Percentiles rank a stretch among this genome's conserved stretches.
phyloP scores from a whole-genome alignment of 2,113 vertebrate species.

The Corynorhinus townsendii region DNA sequence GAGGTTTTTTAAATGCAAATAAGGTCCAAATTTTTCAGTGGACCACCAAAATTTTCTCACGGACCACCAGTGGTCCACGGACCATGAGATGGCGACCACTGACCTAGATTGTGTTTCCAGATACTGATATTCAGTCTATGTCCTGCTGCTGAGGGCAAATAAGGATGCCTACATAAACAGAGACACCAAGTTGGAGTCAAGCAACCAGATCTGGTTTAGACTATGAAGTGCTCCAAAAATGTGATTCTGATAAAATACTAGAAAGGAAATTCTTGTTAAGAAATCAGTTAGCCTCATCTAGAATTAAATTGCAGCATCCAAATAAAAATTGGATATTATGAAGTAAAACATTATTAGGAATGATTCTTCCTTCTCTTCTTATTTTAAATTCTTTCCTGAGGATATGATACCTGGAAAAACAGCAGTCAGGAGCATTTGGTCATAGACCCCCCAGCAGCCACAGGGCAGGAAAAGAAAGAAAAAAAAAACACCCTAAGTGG shows the following conservation, averaged over 20 bases:
- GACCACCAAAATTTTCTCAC: no score
- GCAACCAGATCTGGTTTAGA: not conserved
- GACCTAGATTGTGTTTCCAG: not conserved
- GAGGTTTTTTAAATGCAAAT: no score
- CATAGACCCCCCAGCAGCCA: no score
- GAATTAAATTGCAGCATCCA: not conserved
- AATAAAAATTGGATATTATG: not conserved
- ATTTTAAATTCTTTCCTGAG: no score
- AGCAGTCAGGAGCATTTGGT: no score
- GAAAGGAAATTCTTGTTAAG: not conserved
- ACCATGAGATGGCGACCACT: no score
- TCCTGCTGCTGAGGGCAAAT: not conserved
- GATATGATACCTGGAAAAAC: no score
- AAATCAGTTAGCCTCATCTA: not conserved
- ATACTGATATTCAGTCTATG: not conserved
- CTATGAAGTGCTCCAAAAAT: not conserved
- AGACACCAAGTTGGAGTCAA: not conserved
- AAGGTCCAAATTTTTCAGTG: no score
- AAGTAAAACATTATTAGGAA: not conserved
- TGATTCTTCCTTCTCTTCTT: not conserved
- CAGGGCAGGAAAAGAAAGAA: no score
- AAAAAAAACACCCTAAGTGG: no score
- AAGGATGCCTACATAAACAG: not conserved
- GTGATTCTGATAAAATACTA: not conserved
- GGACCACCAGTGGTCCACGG: no score